phyloP scores from a whole-genome alignment of 2,113 vertebrate species.

The Albula goreensis region DNA sequence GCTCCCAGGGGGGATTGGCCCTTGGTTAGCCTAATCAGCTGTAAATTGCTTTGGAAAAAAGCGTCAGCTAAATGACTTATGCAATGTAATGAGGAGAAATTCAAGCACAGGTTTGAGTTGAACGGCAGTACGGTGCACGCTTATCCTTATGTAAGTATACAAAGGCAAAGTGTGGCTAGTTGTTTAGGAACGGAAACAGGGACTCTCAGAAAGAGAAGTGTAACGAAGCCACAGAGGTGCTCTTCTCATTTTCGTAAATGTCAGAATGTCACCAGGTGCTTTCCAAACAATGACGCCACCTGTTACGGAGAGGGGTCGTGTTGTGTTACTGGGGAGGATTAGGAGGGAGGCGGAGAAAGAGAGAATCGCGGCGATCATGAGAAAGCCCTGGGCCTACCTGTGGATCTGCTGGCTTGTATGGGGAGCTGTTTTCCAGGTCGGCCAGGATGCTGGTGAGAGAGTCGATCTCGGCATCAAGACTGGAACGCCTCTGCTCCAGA shows the following conservation, averaged over 20 bases:
- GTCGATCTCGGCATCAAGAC: conserved; percentile 94
- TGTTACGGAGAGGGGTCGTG: no score
- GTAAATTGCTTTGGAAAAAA: no score
- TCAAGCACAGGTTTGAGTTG: background rate
- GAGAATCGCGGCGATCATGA: no score
- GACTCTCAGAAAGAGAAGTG: background rate
- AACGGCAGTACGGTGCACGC: background rate
- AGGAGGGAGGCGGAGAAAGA: background rate
- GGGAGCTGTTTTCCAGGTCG: conserved; percentile 94
- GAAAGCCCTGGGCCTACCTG: no score
- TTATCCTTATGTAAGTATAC: background rate
- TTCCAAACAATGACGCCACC: no score
- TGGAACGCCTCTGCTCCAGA: conserved; percentile 87
- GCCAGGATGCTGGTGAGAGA: conserved; percentile 94
- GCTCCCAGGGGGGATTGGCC: no score
- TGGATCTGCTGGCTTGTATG: conserved; percentile 76
- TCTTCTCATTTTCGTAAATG: background rate
- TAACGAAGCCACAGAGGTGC: background rate
- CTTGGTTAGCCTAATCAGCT: no score
- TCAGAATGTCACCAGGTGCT: background rate
- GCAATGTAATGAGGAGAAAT: background rate
- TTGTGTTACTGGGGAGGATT: background rate
- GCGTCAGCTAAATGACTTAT: no score
- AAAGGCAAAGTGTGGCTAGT: background rate
- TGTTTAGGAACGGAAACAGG: background rate